A percentile compares a stretch with the other conserved stretches of the same genome.
Conservation (phyloP, 2,888 invertebrate species). For the Scaptomyza caliginosa region DNA sequence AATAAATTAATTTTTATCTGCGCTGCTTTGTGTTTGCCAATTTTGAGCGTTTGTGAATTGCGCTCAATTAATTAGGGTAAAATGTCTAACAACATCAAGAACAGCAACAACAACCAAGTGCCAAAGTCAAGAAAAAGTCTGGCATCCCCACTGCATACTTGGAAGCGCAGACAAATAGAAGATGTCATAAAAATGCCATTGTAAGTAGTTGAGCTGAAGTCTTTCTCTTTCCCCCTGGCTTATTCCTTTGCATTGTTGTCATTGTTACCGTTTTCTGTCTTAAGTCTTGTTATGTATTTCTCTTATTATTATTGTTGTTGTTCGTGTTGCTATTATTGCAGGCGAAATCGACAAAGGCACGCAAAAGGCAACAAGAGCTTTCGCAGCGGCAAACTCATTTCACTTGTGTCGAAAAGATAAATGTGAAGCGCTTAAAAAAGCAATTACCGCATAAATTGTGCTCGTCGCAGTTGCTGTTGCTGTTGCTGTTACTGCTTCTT, state of each 20-base stretch:
- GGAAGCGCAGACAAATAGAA: constrained; percentile 49
- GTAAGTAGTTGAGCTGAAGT: constrained; percentile 67
- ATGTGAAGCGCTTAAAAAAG: constrained; percentile 79
- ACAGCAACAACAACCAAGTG: constrained; percentile 16
- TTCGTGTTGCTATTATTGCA: constrained; percentile 44
- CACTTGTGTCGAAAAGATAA: constrained; percentile 78
- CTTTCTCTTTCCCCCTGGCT: not conserved
- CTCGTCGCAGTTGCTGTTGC: constrained; percentile 24
- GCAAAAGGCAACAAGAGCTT: constrained; percentile 37
- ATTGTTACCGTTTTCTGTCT: constrained; percentile 52
- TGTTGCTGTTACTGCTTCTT: not conserved
- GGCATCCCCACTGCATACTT: constrained; percentile 61
- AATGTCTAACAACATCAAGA: constrained; percentile 16
- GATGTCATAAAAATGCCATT: constrained; percentile 78
- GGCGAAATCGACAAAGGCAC: constrained; percentile 70
- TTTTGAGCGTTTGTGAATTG: constrained; percentile 45
- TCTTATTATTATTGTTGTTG: constrained; percentile 43
- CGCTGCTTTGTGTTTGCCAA: constrained; percentile 27
- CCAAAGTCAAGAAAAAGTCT: constrained; percentile 26
- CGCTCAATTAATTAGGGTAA: constrained; percentile 70
- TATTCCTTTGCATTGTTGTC: constrained; percentile 60
- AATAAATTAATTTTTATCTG: constrained; percentile 64
- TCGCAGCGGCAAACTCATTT: constrained; percentile 65
- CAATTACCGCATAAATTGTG: constrained; percentile 82
- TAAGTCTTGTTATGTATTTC: constrained; percentile 25